Conservation (phyloP, 2,113 vertebrate species). For the Bubo bubo region DNA sequence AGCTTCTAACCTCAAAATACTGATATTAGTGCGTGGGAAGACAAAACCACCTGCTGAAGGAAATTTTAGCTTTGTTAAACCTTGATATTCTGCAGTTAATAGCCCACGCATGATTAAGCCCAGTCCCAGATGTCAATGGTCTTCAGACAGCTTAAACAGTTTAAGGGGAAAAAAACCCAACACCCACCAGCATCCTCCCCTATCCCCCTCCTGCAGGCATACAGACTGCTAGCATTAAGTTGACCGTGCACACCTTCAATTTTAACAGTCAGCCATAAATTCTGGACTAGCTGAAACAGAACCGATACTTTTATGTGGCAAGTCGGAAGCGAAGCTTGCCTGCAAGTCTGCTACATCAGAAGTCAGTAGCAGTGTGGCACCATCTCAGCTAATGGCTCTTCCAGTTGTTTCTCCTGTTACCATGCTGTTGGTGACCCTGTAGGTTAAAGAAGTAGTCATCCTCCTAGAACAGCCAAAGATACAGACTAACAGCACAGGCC, state of each 20-base stretch:
- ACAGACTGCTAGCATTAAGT: neutral
- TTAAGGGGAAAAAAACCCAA: neutral
- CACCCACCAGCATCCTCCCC: neutral
- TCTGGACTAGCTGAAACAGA: neutral
- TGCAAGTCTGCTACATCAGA: neutral
- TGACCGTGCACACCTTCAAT: neutral
- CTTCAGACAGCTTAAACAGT: neutral
- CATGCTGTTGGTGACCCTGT: neutral
- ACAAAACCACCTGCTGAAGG: neutral
- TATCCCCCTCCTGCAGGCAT: neutral
- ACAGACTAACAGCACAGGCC: neutral
- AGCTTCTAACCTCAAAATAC: neutral
- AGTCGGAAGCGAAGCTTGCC: neutral
- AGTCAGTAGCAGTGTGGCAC: neutral
- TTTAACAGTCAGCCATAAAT: neutral
- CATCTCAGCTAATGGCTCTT: neutral
- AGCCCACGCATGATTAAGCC: neutral
- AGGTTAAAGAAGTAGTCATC: neutral
- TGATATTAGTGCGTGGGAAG: neutral
- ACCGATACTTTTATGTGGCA: neutral
- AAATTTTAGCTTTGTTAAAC: constrained; percentile 6
- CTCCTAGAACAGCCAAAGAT: neutral
- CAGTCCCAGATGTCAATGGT: neutral
- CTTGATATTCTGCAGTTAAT: constrained; percentile 18
- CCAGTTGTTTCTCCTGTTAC: neutral